phyloP scores from a whole-genome alignment of 1,140 invertebrate genomes.

The Drosophila miranda region DNA sequence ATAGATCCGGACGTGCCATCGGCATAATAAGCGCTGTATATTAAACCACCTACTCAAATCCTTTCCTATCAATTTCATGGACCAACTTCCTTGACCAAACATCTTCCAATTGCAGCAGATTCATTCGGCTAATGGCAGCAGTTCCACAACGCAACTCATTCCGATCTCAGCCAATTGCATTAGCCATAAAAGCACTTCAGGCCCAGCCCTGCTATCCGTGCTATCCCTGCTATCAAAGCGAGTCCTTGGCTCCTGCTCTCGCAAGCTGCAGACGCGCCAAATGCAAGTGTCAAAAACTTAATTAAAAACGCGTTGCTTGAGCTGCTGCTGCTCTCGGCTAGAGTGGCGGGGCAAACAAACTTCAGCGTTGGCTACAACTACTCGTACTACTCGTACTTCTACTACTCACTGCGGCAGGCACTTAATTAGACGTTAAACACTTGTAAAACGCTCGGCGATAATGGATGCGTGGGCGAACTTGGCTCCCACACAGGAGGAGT shows the following conservation, averaged over 20 bases:
- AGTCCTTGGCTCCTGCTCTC: background rate
- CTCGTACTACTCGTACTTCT: slow-evolving; percentile 39
- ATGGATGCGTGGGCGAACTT: slow-evolving; percentile 58
- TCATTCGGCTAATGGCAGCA: slow-evolving; percentile 31
- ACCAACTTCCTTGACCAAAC: slow-evolving; percentile 15
- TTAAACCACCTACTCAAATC: background rate
- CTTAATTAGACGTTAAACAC: slow-evolving; percentile 80
- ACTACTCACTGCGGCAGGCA: slow-evolving; percentile 63
- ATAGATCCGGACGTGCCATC: too few species aligned
- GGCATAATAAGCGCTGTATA: background rate
- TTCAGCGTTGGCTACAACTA: slow-evolving; percentile 32
- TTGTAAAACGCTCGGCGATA: slow-evolving; percentile 77
- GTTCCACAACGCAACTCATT: slow-evolving; percentile 15
- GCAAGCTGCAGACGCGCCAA: slow-evolving; percentile 26
- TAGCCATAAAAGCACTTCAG: slow-evolving; percentile 41
- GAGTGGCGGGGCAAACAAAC: slow-evolving; percentile 56
- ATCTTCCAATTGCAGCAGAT: slow-evolving; percentile 18
- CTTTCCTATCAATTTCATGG: slow-evolving; percentile 6
- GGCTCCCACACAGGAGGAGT: slow-evolving; percentile 15
- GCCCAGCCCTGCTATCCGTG: background rate
- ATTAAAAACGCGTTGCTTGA: slow-evolving; percentile 70
- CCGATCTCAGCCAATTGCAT: slow-evolving; percentile 46
- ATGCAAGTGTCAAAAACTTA: slow-evolving; percentile 79
- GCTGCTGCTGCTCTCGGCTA: slow-evolving; percentile 37
- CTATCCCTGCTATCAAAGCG: too few species aligned